A percentile compares a stretch with the other conserved stretches of the same genome.
These are phyloP conservation scores for Oophaga sylvatica DNA, from an alignment of 2,797 vertebrate species.

Conservation along the genomic window DNA sequence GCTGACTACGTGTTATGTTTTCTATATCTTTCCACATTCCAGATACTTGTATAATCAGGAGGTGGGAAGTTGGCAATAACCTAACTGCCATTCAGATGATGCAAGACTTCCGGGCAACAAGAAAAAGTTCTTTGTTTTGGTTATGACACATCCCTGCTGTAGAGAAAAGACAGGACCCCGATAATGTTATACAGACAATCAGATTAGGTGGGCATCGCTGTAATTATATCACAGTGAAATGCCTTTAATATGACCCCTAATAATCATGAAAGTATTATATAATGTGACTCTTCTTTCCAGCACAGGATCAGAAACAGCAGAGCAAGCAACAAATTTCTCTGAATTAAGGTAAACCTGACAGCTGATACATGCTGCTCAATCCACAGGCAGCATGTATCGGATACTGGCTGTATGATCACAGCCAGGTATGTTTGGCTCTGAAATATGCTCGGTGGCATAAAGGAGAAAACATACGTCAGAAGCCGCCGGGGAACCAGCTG, in stretches of 20 bases:
- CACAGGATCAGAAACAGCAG: background rate
- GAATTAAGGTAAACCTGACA: no score
- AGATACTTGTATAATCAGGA: conserved; percentile 8
- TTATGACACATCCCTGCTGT: conserved; percentile 1
- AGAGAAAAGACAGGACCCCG: conserved; percentile 4
- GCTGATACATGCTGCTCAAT: no score
- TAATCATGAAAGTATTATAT: background rate
- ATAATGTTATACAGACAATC: background rate
- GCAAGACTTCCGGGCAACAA: background rate
- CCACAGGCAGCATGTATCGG: no score
- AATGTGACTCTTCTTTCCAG: background rate
- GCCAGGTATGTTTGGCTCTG: no score
- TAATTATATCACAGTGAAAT: background rate
- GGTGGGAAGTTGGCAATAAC: conserved; percentile 17
- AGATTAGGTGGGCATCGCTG: background rate
- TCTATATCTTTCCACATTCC: background rate
- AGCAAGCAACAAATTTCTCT: background rate
- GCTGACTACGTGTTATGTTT: background rate
- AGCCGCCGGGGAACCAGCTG: no score
- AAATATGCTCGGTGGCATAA: no score
- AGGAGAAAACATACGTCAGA: no score
- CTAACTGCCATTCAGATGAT: conserved; percentile 20
- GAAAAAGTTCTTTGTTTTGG: conserved; percentile 7
- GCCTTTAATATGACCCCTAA: background rate
- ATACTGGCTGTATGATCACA: no score